Percentiles rank a stretch among this genome's conserved stretches.
phyloP scores from a whole-genome alignment of 2,797 vertebrate genomes.

The Malacoctenus gilli region DNA sequence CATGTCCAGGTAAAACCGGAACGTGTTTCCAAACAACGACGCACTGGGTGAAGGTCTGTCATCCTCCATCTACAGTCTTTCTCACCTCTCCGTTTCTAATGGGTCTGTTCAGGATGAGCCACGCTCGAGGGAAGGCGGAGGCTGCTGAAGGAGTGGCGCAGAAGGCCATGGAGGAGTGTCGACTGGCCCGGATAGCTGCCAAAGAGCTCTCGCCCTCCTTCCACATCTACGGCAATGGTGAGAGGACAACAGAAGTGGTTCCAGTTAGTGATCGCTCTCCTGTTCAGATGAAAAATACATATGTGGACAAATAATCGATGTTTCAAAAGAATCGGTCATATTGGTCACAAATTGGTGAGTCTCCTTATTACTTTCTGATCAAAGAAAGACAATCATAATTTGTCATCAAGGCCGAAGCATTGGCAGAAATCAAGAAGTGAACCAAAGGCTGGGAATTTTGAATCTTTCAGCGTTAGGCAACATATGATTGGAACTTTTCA shows the following conservation, averaged over 20 bases:
- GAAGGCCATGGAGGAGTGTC: slow-evolving; percentile 93
- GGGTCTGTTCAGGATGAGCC: slow-evolving; percentile 87
- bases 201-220: slow-evolving; percentile 98
- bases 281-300: neutral
- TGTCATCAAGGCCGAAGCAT: too few relatives aligned
- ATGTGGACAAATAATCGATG: neutral
- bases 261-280: too few relatives aligned
- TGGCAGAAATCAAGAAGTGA: too few relatives aligned
- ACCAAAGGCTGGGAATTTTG: too few relatives aligned
- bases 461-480: too few relatives aligned
- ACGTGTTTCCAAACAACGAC: too few relatives aligned
- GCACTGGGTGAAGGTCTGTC: too few relatives aligned
- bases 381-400: too few relatives aligned
- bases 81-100: slow-evolving; percentile 22
- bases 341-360: too few relatives aligned
- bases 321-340: too few relatives aligned
- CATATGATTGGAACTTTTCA: too few relatives aligned
- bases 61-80: neutral
- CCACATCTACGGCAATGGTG: slow-evolving; percentile 96
- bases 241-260: slow-evolving; percentile 56
- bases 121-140: slow-evolving; percentile 94
- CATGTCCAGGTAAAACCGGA: slow-evolving; percentile 88
- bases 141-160: slow-evolving; percentile 90
- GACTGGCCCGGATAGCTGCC: slow-evolving; percentile 94
- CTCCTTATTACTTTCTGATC: too few relatives aligned